Evolutionary conservation across 2,113 vertebrate species (phyloP), one percentile per base, ranked within the genome.

Genomic region (Scalopus aquaticus): DNA sequence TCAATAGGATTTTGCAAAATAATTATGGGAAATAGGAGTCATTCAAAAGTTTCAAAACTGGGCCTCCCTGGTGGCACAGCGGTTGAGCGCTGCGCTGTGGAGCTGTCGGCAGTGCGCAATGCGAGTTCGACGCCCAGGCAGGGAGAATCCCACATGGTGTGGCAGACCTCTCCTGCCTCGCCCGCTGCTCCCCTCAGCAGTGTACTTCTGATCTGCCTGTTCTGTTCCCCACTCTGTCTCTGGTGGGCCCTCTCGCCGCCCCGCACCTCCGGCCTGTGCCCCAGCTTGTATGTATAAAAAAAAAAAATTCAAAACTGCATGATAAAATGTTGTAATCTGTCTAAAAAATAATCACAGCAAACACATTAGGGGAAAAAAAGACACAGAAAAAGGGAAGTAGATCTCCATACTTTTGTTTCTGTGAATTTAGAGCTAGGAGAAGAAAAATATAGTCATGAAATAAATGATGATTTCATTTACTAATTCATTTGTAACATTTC

Each of bases 311-410:
- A 81, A 90, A 91, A 54, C 24, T 39, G 10, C 11, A 20, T 35
- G 10, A 8, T 16, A 77, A 35, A 4, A 56, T 81, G 19, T 74
- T 54, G 17, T 20, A 56, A 90, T 87, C 46, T 62, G 54, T 26
- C 12, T 85, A 88, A 76, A 85, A 92, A 87, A 82, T 70, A 89
- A 77, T 87, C 81, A 65, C 24, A 73, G 24, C 44, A 72, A 54
- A 39, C 15, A 32, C 44, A 37, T 64, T 46, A 73, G n/a, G 44
- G 81, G 70, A 28, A 87, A 88, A 92, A 51, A 10, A 65, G 9
- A 26, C 30, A 74, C 19, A 90, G 22, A 80, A 70, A 64, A n/a
- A 19, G 10, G 17, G 28, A 88, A 94, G 37, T 44, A 44, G 1
- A 44, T 87, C 22, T 82, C 37, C 46, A 88, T 7, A 76, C 51